Evolutionary conservation across 2,888 invertebrate species (phyloP).

Genomic region (Eurytoma californica): DNA sequence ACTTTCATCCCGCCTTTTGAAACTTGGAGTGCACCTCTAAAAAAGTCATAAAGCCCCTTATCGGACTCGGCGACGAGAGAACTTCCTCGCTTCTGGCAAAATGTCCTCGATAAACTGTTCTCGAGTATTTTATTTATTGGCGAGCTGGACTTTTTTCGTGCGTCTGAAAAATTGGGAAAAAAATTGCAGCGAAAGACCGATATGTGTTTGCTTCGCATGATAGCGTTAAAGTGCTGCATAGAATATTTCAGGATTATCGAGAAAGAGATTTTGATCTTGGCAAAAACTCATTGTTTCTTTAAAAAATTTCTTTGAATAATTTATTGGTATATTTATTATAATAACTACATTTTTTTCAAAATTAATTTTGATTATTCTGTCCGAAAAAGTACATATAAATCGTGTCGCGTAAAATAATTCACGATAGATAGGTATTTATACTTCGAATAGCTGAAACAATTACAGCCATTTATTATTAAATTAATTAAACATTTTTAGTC

Average conservation of each 20-base stretch:
- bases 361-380: too few relatives aligned
- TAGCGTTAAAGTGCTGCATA: constrained; percentile 19
- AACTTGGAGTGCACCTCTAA: constrained; percentile 9
- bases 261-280: constrained; percentile 52
- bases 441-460: too few relatives aligned
- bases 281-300: too few relatives aligned
- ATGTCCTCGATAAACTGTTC: not conserved
- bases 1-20: not conserved
- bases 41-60: not conserved
- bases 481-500: too few relatives aligned
- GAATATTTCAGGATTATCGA: constrained; percentile 47
- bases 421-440: too few relatives aligned
- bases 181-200: not conserved
- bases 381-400: too few relatives aligned
- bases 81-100: not conserved
- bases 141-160: not conserved
- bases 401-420: too few relatives aligned
- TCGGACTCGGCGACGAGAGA: not conserved
- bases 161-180: not conserved
- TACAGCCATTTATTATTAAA: too few relatives aligned
- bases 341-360: too few relatives aligned
- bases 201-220: too few relatives aligned
- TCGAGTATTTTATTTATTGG: constrained; percentile 40
- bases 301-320: too few relatives aligned
- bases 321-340: too few relatives aligned